Evolutionary conservation across 2,888 invertebrate species (phyloP), one percentile per base, ranked within the genome.

Genomic region (Sipha maydis): DNA sequence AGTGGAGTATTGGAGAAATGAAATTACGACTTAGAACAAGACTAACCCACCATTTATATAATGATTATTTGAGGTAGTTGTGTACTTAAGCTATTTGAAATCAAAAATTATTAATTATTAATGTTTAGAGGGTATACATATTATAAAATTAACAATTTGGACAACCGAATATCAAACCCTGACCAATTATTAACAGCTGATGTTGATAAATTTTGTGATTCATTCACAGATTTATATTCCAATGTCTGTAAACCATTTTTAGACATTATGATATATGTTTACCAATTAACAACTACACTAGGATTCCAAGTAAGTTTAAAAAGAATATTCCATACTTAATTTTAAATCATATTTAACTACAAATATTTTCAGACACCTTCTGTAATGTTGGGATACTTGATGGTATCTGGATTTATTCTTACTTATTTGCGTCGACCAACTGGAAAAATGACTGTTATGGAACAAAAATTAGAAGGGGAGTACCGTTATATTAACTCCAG

Each of bases 391-490:
- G 93, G 94, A 0, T 99, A 99, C 92, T 92, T 99, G 89, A 92
- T 98, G 0, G 92, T 97, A 38, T 97, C 98, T 83, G 99, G 99
- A 86, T 93, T 96, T 5, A 92, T 98, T 90, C 92, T 99, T 88
- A 98, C 99, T 0, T 95, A 96, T 91, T 92, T 98, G 88, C 94
- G 99, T 90, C 94, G 95, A 91, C 99, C 99, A 0, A 96, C 97
- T 90, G 97, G 96, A 92, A 93, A 95, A 80, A 94, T 99, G 93
- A 99, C 99, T 0, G 97, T 98, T 0, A 95, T 95, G 90, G 99
- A 99, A 92, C 99, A 99, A 92, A 97, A 97, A 92, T 93, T 99
- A n/a, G 99, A 99, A 93, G 99, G 99, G 85, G 99, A 99, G 93
- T 99, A 97, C 92, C 94, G 99, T 91, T 99, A 97, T 91, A 98